Percentiles rank a stretch among this genome's conserved stretches.
These are phyloP conservation scores for Yponomeuta evonymella DNA, from an alignment of 2,888 invertebrate species.

Conservation along the genomic window DNA sequence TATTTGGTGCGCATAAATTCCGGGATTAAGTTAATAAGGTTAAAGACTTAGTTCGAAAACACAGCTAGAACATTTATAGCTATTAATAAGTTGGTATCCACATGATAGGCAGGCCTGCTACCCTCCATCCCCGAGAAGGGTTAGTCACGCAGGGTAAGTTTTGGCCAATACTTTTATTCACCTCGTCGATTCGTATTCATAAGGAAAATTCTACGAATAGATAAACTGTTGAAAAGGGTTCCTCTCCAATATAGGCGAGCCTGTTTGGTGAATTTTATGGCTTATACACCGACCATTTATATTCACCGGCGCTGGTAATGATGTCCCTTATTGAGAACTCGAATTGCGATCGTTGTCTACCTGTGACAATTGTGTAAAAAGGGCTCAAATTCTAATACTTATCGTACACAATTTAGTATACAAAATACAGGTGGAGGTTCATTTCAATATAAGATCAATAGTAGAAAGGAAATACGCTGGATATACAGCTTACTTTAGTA, in stretches of 20 bases:
- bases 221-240: conserved; percentile 55
- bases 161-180: conserved; percentile 44
- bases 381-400: not conserved
- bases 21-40: too few relatives aligned
- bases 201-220: conserved; percentile 54
- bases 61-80: too few relatives aligned
- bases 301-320: not conserved
- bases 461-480: not conserved
- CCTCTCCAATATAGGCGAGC: conserved; percentile 41
- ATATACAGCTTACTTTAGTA: not conserved
- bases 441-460: not conserved
- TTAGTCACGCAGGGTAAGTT: conserved; percentile 29
- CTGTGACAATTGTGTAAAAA: not conserved
- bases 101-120: too few relatives aligned
- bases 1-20: too few relatives aligned
- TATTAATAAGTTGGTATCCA: too few relatives aligned
- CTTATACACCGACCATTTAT: not conserved
- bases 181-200: conserved; percentile 58
- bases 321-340: not conserved
- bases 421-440: not conserved
- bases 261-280: conserved; percentile 32
- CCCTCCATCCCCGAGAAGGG: not conserved
- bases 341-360: not conserved
- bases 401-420: not conserved
- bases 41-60: too few relatives aligned